Conservation (phyloP, 2,113 vertebrate species). For the Spea bombifrons region DNA sequence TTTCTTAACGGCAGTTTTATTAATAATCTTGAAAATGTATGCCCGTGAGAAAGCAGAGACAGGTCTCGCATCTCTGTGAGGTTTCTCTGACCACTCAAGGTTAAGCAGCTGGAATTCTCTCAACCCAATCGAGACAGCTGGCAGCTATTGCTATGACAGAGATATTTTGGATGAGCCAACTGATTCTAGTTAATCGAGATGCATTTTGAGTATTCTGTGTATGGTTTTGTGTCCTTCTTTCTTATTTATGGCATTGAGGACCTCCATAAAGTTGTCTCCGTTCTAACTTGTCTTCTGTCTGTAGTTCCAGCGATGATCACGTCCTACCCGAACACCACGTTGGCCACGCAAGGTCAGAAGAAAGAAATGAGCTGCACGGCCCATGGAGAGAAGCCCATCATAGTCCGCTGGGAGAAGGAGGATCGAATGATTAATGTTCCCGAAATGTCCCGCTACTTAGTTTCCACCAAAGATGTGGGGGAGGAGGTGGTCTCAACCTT, state of each 20-base stretch:
- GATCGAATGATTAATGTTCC: constrained; percentile 92
- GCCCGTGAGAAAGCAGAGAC: too few species aligned
- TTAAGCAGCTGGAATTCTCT: too few species aligned
- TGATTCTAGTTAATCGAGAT: too few species aligned
- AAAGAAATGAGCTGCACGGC: constrained; percentile 95
- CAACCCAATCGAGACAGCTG: too few species aligned
- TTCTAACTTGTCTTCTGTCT: constrained; percentile 12
- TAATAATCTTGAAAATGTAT: not conserved
- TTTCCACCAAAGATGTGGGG: constrained; percentile 88
- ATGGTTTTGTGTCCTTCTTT: too few species aligned
- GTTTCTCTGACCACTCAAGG: too few species aligned
- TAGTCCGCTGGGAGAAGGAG: constrained; percentile 98
- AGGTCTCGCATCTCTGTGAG: too few species aligned
- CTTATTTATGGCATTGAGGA: not conserved
- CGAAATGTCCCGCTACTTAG: constrained; percentile 91
- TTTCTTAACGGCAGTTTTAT: not conserved
- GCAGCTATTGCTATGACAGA: too few species aligned
- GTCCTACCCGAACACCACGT: constrained; percentile 94
- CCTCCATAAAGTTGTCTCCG: not conserved
- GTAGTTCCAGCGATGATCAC: constrained; percentile 98
- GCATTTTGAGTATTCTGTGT: too few species aligned
- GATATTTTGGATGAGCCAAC: too few species aligned
- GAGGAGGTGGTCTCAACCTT: constrained; percentile 93
- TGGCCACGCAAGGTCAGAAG: constrained; percentile 94
- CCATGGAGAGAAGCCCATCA: constrained; percentile 96